Conservation (phyloP, 2,888 invertebrate species). For the Hesperia comma region DNA sequence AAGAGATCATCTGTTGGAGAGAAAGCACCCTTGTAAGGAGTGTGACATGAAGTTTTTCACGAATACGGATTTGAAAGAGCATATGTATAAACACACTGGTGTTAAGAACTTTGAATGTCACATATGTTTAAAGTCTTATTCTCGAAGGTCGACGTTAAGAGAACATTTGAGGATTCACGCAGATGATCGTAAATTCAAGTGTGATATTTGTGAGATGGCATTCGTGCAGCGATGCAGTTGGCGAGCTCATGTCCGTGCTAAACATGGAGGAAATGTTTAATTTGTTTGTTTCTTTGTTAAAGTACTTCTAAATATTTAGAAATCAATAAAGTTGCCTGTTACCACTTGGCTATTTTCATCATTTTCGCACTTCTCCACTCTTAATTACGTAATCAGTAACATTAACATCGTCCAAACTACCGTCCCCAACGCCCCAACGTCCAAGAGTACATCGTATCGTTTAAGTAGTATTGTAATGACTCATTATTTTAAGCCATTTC, state of each 20-base stretch:
- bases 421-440: no score
- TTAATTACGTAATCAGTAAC: no score
- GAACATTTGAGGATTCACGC: conserved; percentile 50
- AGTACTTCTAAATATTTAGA: background rate
- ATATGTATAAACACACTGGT: conserved; percentile 65
- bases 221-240: conserved; percentile 51
- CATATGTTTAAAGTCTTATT: conserved; percentile 56
- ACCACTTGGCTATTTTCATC: background rate
- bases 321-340: background rate
- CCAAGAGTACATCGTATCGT: no score
- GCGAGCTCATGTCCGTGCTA: conserved; percentile 49
- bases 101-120: conserved; percentile 62
- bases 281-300: background rate
- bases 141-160: conserved; percentile 45
- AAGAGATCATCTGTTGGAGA: conserved; percentile 46
- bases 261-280: conserved; percentile 48
- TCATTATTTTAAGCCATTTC: no score
- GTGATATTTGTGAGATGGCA: conserved; percentile 46
- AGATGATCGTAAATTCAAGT: conserved; percentile 46
- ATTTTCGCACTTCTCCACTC: no score
- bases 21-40: conserved; percentile 42
- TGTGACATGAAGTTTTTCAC: conserved; percentile 59
- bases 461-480: no score
- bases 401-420: no score
- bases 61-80: conserved; percentile 57